A percentile compares a stretch with the other conserved stretches of the same genome.
Evolutionary conservation across 2,888 invertebrate species (phyloP).

Genomic region (Drosophila austrosaltans): DNA sequence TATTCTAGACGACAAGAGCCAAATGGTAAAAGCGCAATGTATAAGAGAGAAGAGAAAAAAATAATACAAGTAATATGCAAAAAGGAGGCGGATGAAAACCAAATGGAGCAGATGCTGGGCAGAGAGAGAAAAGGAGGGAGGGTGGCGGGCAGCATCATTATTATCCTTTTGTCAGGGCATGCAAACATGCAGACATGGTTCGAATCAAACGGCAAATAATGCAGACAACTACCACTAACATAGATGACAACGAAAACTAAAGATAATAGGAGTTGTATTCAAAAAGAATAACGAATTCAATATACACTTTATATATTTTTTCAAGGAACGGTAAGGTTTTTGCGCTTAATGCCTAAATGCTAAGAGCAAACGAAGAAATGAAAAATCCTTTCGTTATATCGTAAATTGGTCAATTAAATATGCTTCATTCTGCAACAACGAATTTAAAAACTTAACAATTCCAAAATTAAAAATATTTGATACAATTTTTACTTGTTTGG

Average conservation of each 20-base stretch:
- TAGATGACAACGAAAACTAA: slow-evolving; percentile 62
- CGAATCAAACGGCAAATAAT: slow-evolving; percentile 75
- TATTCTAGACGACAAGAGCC: slow-evolving; percentile 74
- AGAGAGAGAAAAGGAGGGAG: slow-evolving; percentile 19
- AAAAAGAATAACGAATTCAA: slow-evolving; percentile 12
- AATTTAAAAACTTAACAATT: no score
- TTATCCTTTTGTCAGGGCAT: slow-evolving; percentile 73
- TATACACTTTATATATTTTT: slow-evolving; percentile 26
- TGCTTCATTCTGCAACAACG: no score
- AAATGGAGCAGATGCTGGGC: slow-evolving; percentile 1
- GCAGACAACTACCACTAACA: slow-evolving; percentile 58
- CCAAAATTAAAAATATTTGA: no score
- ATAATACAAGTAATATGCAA: slow-evolving; percentile 43
- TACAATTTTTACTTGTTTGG: no score
- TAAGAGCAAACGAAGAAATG: no score
- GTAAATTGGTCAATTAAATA: no score
- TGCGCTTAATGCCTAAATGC: no score
- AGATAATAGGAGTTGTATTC: not conserved
- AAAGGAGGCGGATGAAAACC: slow-evolving; percentile 16
- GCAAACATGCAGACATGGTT: slow-evolving; percentile 73
- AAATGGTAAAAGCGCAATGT: slow-evolving; percentile 50
- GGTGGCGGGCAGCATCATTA: slow-evolving; percentile 40
- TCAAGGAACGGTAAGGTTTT: no score
- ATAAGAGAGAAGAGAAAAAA: slow-evolving; percentile 66
- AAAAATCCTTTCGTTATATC: no score